Conservation (phyloP, 2,113 vertebrate species). For the Bambusicola thoracicus region DNA sequence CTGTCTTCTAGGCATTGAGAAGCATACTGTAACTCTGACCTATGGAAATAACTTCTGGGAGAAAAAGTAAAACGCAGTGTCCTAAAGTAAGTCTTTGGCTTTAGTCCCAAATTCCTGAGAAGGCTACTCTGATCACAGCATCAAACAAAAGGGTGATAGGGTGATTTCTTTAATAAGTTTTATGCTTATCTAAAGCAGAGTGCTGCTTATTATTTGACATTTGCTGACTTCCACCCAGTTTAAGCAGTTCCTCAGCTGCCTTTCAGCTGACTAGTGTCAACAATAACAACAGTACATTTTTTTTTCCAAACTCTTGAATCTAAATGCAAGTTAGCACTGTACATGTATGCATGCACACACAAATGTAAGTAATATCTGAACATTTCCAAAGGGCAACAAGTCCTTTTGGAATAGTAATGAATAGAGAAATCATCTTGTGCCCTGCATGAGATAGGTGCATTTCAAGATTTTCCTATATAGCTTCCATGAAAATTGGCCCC, state of each 20-base stretch:
- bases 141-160: conserved; percentile 8
- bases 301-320: conserved; percentile 51
- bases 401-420: conserved; percentile 75
- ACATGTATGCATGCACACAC: conserved; percentile 26
- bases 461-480: conserved; percentile 71
- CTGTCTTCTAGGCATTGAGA: not conserved
- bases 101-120: conserved; percentile 15
- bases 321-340: conserved; percentile 58
- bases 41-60: not conserved
- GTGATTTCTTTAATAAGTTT: conserved; percentile 43
- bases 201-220: not conserved
- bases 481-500: conserved; percentile 76
- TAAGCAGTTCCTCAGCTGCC: conserved; percentile 37
- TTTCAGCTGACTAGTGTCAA: conserved; percentile 52
- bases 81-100: not conserved
- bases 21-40: not conserved
- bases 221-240: not conserved
- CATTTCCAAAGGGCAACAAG: conserved; percentile 71
- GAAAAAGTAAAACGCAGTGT: not conserved
- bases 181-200: conserved; percentile 1
- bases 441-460: conserved; percentile 75
- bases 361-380: conserved; percentile 66
- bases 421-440: conserved; percentile 73
- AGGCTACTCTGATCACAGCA: not conserved
- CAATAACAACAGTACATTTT: conserved; percentile 52